phyloP scores from a whole-genome alignment of 2,888 invertebrate genomes.

The Merodon equestris region DNA sequence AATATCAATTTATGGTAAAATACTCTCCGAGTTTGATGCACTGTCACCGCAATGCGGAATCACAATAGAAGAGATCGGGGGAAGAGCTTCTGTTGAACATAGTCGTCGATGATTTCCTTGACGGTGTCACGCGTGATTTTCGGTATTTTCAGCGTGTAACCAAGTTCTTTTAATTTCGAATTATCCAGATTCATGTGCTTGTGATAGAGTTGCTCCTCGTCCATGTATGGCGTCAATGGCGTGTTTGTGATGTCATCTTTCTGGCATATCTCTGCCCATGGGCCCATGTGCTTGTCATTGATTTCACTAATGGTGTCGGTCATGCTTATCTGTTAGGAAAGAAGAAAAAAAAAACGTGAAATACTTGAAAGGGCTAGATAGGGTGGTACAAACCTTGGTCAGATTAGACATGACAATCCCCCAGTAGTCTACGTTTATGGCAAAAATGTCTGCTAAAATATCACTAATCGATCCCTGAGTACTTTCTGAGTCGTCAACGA shows the following conservation, averaged over 20 bases:
- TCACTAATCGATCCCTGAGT: slow-evolving; percentile 92
- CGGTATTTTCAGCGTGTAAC: slow-evolving; percentile 83
- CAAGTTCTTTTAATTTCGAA: slow-evolving; percentile 81
- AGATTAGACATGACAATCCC: slow-evolving; percentile 89
- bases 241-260: slow-evolving; percentile 88
- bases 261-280: slow-evolving; percentile 93
- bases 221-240: slow-evolving; percentile 92
- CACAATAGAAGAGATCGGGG: slow-evolving; percentile 85
- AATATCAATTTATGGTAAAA: slow-evolving; percentile 23
- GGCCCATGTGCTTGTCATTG: slow-evolving; percentile 94
- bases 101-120: slow-evolving; percentile 89
- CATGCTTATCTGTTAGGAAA: slow-evolving; percentile 84
- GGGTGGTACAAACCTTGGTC: slow-evolving; percentile 83
- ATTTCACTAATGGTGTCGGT: slow-evolving; percentile 91
- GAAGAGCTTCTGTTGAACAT: slow-evolving; percentile 89
- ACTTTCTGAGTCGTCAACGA: slow-evolving; percentile 90
- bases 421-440: slow-evolving; percentile 92
- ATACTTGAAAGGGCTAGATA: not conserved
- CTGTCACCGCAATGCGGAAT: slow-evolving; percentile 70
- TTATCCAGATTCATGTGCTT: slow-evolving; percentile 89
- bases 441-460: slow-evolving; percentile 89
- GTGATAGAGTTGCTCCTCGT: slow-evolving; percentile 89
- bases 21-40: not conserved
- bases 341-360: not conserved
- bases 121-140: slow-evolving; percentile 82